Base-by-base conservation (phyloP, 2,113 vertebrate genomes). In the Pan paniscus region DNA sequence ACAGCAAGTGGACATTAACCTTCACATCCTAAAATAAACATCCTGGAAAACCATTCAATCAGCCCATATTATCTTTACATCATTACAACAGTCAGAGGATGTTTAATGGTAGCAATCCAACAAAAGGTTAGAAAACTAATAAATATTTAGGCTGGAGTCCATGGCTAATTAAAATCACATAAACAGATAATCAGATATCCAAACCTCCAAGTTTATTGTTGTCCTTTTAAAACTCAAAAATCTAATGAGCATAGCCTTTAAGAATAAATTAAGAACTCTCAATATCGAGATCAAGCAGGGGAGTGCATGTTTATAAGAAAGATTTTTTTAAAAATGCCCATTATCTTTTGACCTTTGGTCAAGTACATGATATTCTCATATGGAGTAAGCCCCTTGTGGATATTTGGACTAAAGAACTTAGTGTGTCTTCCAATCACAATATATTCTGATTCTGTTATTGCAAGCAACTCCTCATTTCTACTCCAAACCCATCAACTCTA, bases 1-100 rank as follows among this genome's bases (percentile, higher is more conserved):
- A 64, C 1, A 94, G 35, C 96, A 98, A 95, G 17, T 91, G 88
- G 61, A 87, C 38, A 61, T 92, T 96, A 97, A 84, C 16, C 6
- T 96, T 97, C 43, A 89, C 68, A 97, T 76, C 78, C 14, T 96
- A 93, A 98, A 98, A 96, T 93, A 96, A 96, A 73, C 27, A 0
- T 95, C 73, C 46, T 96, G n/a, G 59, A 96, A 97, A 96, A 90
- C 16, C 93, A 38, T 96, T 88, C 43, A 50, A 70, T 96, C 14
- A 96, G 0, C 9, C 94, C 4, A 35, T 46, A 35, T 96, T 95
- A 97, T 96, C 23, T 94, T 22, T 97, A 38, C 61, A n/a, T 97
- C 76, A 78, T 90, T 84, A 87, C 17, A 94, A 90, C 5, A 0
- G 2, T 87, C 18, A 84, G 7, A 16, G 0, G 32, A 52, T 97